Conservation (phyloP, 1,140 invertebrate genomes). For the Antheraea mylitta region DNA sequence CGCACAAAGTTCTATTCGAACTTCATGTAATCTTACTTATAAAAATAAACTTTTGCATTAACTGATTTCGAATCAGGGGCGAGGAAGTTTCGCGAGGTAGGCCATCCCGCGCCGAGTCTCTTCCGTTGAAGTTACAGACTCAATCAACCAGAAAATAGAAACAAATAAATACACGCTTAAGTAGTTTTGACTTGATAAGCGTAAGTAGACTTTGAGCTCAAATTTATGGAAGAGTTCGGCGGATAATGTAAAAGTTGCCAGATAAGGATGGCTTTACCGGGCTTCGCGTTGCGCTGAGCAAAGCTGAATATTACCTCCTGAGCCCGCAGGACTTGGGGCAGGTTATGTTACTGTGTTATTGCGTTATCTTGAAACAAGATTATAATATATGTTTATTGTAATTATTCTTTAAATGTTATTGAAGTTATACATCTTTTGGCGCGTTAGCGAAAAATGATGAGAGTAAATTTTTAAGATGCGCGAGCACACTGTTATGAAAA, state of each 20-base stretch:
- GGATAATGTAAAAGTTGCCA: conserved; percentile 71
- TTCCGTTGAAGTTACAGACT: conserved; percentile 55
- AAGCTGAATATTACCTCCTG: conserved; percentile 44
- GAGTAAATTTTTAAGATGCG: too few species aligned
- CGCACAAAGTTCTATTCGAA: conserved; percentile 66
- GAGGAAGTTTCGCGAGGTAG: conserved; percentile 60
- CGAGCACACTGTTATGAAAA: too few species aligned
- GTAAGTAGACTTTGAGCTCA: conserved; percentile 51
- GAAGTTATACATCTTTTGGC: too few species aligned
- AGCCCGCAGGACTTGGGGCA: conserved; percentile 27
- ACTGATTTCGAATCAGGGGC: conserved; percentile 74
- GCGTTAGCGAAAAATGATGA: too few species aligned
- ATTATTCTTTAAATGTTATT: too few species aligned
- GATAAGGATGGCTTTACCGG: conserved; percentile 58
- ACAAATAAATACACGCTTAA: conserved; percentile 73
- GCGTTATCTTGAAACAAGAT: neutral
- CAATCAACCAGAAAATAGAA: conserved; percentile 71
- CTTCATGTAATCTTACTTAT: conserved; percentile 79
- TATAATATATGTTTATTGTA: neutral
- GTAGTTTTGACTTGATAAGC: conserved; percentile 72
- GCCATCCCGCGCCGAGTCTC: conserved; percentile 51
- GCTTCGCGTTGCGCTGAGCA: conserved; percentile 35
- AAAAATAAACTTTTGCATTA: conserved; percentile 81
- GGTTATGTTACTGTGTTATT: conserved; percentile 33
- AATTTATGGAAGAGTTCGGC: conserved; percentile 61